A percentile compares a stretch with the other conserved stretches of the same genome.
Conservation (phyloP, 2,888 invertebrate species). For the Eurois occulta region DNA sequence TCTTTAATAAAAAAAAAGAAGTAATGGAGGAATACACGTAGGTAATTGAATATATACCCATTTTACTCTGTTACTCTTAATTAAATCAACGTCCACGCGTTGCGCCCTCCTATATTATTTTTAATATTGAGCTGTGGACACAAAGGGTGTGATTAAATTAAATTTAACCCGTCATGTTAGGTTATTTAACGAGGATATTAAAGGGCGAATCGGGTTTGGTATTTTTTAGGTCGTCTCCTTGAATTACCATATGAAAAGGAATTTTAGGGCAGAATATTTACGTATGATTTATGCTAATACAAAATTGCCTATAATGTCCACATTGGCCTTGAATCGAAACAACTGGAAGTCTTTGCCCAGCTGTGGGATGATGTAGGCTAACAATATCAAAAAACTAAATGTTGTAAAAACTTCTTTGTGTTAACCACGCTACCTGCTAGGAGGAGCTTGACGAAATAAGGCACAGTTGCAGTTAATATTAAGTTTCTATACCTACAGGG, state of each 20-base stretch:
- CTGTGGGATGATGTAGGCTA: no score
- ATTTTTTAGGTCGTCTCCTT: slow-evolving; percentile 29
- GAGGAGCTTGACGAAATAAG: no score
- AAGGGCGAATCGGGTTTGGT: slow-evolving; percentile 17
- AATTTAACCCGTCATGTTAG: slow-evolving; percentile 45
- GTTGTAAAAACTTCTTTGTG: no score
- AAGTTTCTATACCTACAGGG: no score
- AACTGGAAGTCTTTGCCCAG: no score
- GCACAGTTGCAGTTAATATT: no score
- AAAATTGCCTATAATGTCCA: no score
- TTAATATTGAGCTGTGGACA: slow-evolving; percentile 44
- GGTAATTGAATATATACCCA: not conserved
- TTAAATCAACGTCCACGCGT: slow-evolving; percentile 40
- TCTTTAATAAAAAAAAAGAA: not conserved
- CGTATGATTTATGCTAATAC: not conserved
- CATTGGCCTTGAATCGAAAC: no score
- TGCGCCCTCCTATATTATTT: slow-evolving; percentile 35
- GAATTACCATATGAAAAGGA: not conserved
- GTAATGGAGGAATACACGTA: not conserved
- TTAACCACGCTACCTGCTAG: no score
- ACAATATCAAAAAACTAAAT: no score
- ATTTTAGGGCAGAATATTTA: slow-evolving; percentile 4
- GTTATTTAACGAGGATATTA: slow-evolving; percentile 32
- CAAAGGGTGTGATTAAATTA: slow-evolving; percentile 56
- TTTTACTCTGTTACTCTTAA: slow-evolving; percentile 36